A percentile compares a stretch with the other conserved stretches of the same genome.
phyloP scores from a whole-genome alignment of 2,113 vertebrate species.

The Asarcornis scutulata region DNA sequence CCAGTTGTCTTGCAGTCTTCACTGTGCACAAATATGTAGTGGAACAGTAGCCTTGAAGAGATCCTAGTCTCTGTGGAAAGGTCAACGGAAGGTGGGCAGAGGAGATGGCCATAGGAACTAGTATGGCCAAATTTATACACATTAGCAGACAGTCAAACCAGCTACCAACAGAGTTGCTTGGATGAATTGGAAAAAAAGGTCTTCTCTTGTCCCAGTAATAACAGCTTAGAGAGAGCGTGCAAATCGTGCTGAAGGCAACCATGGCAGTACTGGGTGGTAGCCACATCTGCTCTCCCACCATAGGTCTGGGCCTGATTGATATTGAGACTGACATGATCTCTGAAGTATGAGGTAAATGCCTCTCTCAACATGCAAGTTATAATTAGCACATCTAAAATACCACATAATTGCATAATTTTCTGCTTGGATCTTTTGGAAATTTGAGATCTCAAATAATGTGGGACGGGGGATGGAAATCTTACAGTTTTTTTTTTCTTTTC shows the following conservation, averaged over 20 bases:
- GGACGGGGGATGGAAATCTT: not conserved
- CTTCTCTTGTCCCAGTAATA: not conserved
- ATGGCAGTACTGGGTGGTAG: accelerated
- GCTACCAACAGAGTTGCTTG: not conserved
- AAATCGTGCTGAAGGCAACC: not conserved
- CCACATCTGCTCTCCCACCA: accelerated
- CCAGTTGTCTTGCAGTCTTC: not conserved
- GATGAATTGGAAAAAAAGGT: not conserved
- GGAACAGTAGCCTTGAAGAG: accelerated
- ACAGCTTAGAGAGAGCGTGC: not conserved
- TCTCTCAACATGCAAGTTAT: not conserved
- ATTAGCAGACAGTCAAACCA: too few species aligned
- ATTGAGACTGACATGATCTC: not conserved
- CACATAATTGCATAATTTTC: not conserved
- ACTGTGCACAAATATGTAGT: not conserved
- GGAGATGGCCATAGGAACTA: not conserved
- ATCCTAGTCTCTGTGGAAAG: accelerated
- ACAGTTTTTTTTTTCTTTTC: not conserved
- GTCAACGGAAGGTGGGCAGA: not conserved
- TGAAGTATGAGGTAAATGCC: not conserved
- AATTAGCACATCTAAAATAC: not conserved
- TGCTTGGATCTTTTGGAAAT: not conserved
- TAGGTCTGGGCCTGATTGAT: not conserved
- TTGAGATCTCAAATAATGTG: not conserved
- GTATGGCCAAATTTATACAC: not conserved